phyloP scores from a whole-genome alignment of 2,113 vertebrate genomes.

The Oceanodroma tethys region DNA sequence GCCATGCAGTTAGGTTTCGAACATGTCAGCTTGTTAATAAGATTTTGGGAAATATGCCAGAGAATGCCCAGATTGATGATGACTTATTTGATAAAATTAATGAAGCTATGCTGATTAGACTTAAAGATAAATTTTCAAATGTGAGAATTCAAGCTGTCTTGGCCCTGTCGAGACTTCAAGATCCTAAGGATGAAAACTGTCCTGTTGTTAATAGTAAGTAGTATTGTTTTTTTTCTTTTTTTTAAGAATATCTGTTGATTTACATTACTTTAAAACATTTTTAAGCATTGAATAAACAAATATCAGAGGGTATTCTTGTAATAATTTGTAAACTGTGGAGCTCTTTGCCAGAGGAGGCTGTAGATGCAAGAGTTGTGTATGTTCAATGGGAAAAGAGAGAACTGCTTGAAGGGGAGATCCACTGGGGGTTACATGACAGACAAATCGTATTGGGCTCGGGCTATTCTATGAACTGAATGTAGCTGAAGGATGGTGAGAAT shows the following conservation, averaged over 20 bases:
- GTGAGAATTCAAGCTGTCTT: slow-evolving; percentile 92
- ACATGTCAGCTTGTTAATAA: slow-evolving; percentile 92
- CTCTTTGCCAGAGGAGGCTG: not conserved
- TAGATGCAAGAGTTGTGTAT: not conserved
- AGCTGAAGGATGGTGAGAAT: not conserved
- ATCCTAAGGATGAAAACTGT: slow-evolving; percentile 86
- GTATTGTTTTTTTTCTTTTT: not conserved
- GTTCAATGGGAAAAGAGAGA: not conserved
- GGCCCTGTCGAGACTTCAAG: slow-evolving; percentile 92
- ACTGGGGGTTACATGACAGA: not conserved
- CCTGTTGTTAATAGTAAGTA: slow-evolving; percentile 85
- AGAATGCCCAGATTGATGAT: slow-evolving; percentile 93
- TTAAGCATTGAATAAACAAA: not conserved
- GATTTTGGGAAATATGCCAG: slow-evolving; percentile 89
- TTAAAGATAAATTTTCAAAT: slow-evolving; percentile 92
- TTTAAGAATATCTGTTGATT: not conserved
- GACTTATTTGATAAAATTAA: slow-evolving; percentile 92
- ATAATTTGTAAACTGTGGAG: not conserved
- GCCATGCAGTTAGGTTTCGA: slow-evolving; percentile 89
- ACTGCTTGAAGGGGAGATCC: not conserved
- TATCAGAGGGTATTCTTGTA: not conserved
- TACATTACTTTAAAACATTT: not conserved
- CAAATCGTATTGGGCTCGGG: not conserved
- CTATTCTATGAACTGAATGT: not conserved
- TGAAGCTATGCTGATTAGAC: slow-evolving; percentile 87